Percentiles rank a stretch among this genome's conserved stretches.
These are phyloP conservation scores for Synergus itoensis DNA, from an alignment of 2,888 invertebrate genomes.

Conservation along the genomic window DNA sequence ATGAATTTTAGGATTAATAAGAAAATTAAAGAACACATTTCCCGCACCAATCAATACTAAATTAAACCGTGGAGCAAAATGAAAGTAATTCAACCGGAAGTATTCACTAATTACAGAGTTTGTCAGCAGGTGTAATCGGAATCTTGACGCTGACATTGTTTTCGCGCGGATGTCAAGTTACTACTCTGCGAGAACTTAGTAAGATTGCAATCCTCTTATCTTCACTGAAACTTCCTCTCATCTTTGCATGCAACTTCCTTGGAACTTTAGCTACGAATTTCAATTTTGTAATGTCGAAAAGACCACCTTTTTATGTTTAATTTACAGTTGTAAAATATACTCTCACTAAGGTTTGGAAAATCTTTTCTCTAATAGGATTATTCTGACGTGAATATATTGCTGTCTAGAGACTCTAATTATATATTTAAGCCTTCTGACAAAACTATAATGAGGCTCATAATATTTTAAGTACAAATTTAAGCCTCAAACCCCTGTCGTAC, in stretches of 20 bases:
- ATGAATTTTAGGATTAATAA: background rate
- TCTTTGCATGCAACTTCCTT: background rate
- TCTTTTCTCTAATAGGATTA: background rate
- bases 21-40: background rate
- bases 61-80: conserved; percentile 9
- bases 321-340: background rate
- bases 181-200: background rate
- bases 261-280: conserved; percentile 11
- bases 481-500: background rate
- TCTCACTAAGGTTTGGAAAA: background rate
- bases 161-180: conserved; percentile 4
- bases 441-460: conserved; percentile 19
- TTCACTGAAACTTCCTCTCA: background rate
- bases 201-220: conserved; percentile 21
- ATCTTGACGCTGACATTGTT: conserved; percentile 28
- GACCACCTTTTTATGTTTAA: background rate
- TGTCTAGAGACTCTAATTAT: too few relatives aligned
- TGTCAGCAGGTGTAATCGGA: conserved; percentile 20
- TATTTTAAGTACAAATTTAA: conserved; percentile 15
- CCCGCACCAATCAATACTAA: background rate
- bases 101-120: conserved; percentile 20
- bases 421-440: background rate
- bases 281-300: too few relatives aligned
- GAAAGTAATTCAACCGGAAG: conserved; percentile 11
- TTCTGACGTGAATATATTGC: too few relatives aligned